Evolutionary conservation across 2,113 vertebrate genomes (phyloP), one percentile per base, ranked within the genome.

Genomic region (Urocitellus parryii): DNA sequence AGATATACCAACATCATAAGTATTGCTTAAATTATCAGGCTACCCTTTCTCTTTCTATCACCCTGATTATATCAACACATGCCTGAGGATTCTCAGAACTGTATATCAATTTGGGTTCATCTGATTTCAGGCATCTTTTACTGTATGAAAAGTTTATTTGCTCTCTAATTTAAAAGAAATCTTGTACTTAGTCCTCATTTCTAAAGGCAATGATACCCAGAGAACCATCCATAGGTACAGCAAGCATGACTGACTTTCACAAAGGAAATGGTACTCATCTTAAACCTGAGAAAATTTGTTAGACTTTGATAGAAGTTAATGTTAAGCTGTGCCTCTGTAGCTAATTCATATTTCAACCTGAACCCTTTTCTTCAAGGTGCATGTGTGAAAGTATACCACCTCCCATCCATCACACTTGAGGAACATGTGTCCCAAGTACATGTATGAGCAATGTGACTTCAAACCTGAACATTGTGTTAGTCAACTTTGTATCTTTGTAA

Each of bases 61-160:
- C 37, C 37, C 42, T 63, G 16, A 2, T 84, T 32, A 51, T 91
- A 25, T 4, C 45, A 81, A 39, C 34, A 42, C 27, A 45, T 78
- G 72, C 37, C 74, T 18, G 0, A 93, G 63, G 48, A 73, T 37
- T 67, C 12, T 94, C 42, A 76, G 39, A 1, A 80, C 67, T 53
- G 9, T 88, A 24, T 48, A 65, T 88, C 94, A 83, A 88, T 70
- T 61, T 53, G 29, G 53, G 24, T 70, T 68, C 20, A 0, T 48
- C 39, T 97, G 29, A 93, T 32, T 74, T 18, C 29, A 45, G 53
- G 16, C 76, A 56, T 68, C 53, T 87, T 85, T 92, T 61, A 78
- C 32, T 48, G 25, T 88, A 5, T 91, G 58, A 67, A 61, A 95
- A 85, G 63, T 4, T 72, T 88, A 27, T 58, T 67, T 68, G 76